Conservation (phyloP, 35 echinoderm and acorn worm genomes). For the Apostichopus japonicus region DNA sequence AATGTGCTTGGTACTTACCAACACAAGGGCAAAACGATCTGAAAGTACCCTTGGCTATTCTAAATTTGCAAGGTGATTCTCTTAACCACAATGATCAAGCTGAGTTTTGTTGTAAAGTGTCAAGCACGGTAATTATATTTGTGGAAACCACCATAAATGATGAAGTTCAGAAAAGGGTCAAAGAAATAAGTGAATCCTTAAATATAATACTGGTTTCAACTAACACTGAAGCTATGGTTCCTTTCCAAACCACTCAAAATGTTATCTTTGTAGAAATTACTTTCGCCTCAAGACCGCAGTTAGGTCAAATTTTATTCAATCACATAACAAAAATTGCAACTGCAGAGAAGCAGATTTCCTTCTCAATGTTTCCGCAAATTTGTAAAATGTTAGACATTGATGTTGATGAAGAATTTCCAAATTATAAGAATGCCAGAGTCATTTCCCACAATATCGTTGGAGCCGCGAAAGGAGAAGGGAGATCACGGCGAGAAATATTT, state of each 20-base stretch:
- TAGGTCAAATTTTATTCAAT: background rate
- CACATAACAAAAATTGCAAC: background rate
- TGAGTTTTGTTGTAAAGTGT: background rate
- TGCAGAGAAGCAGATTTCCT: background rate
- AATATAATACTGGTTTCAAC: background rate
- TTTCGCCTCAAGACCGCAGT: background rate
- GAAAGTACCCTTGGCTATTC: background rate
- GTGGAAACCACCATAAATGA: background rate
- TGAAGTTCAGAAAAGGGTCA: background rate
- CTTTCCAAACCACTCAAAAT: background rate
- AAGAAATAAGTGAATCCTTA: background rate
- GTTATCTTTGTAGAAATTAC: background rate
- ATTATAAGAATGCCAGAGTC: background rate
- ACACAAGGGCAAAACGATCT: no score
- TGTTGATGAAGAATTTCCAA: background rate
- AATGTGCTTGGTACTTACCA: no score
- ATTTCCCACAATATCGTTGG: background rate
- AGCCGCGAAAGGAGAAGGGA: no score
- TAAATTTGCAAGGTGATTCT: constrained; percentile 20
- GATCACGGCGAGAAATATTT: background rate
- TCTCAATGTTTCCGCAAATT: background rate
- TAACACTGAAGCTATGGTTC: background rate
- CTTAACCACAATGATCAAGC: background rate
- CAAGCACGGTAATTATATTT: background rate
- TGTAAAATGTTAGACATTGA: background rate